Percentiles rank a stretch among this genome's conserved stretches.
These are phyloP conservation scores for Malacoctenus gilli DNA, from an alignment of 2,797 vertebrate species.

Conservation along the genomic window DNA sequence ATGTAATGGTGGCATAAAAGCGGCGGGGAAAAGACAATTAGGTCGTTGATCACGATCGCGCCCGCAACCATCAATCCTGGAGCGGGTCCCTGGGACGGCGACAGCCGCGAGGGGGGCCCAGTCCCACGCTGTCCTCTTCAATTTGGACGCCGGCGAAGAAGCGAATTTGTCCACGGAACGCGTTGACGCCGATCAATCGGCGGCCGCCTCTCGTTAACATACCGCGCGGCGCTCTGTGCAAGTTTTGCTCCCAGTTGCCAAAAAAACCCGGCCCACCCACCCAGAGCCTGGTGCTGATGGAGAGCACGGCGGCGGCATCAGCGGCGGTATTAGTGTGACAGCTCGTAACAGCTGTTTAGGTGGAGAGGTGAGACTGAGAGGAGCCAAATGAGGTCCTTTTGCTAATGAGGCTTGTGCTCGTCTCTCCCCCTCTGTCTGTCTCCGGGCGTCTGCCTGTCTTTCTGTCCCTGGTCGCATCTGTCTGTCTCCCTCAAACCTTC, in stretches of 20 bases:
- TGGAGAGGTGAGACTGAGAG: conserved; percentile 66
- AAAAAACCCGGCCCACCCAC: conserved; percentile 36
- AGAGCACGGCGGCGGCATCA: conserved; percentile 26
- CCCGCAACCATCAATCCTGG: too few relatives aligned
- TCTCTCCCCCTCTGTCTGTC: too few relatives aligned
- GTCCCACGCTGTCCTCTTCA: not conserved
- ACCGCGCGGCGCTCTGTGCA: conserved; percentile 1
- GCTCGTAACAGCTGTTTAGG: conserved; percentile 72
- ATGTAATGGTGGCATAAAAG: too few relatives aligned
- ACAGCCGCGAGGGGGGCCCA: not conserved
- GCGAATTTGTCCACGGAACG: conserved; percentile 1
- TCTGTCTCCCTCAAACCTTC: too few relatives aligned
- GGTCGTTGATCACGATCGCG: too few relatives aligned
- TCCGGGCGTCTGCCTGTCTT: too few relatives aligned
- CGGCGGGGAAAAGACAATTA: too few relatives aligned
- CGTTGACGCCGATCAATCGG: conserved; percentile 2
- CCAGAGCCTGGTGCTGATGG: conserved; percentile 17
- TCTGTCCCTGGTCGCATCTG: too few relatives aligned
- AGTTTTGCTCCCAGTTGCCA: conserved; percentile 33
- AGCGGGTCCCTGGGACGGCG: too few relatives aligned
- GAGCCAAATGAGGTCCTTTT: conserved; percentile 73
- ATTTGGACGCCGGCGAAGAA: conserved; percentile 4
- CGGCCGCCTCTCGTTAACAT: conserved; percentile 14
- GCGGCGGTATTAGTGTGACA: conserved; percentile 45
- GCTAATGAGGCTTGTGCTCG: conserved; percentile 65